Evolutionary conservation across 2,113 vertebrate genomes (phyloP).

Genomic region (Azemiops feae): DNA sequence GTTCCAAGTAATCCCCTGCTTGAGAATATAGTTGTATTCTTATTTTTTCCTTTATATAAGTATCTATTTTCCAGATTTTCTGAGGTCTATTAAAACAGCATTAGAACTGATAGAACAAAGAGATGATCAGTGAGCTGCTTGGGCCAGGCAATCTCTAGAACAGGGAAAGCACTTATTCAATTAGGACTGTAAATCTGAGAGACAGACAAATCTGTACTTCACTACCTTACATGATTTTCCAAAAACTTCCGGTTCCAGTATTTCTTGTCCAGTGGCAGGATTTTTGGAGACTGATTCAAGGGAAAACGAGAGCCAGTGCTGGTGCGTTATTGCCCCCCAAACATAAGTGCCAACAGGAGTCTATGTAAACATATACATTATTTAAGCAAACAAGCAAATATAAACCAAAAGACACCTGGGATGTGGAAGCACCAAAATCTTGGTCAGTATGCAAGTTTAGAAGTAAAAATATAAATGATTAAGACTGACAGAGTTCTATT

Average conservation of each 20-base stretch:
- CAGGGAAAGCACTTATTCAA: not conserved
- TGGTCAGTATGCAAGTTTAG: not conserved
- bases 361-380: not conserved
- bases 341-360: not conserved
- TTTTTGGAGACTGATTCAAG: not conserved
- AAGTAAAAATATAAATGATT: not conserved
- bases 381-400: not conserved
- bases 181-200: not conserved
- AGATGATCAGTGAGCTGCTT: not conserved
- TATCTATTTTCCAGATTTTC: not conserved
- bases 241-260: not conserved
- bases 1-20: not conserved
- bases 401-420: not conserved
- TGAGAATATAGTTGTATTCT: not conserved
- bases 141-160: not conserved
- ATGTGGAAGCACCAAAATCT: not conserved
- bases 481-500: not conserved
- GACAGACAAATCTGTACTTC: not conserved
- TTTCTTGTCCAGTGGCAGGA: not conserved
- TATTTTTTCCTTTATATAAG: not conserved
- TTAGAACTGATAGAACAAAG: not conserved
- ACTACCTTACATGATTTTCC: not conserved
- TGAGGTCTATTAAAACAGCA: not conserved
- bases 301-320: not conserved
- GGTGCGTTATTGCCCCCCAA: not conserved